A percentile compares a stretch with the other conserved stretches of the same genome.
These are phyloP conservation scores for Hyles euphorbiae DNA, from an alignment of 1,140 invertebrate genomes.

Conservation along the genomic window DNA sequence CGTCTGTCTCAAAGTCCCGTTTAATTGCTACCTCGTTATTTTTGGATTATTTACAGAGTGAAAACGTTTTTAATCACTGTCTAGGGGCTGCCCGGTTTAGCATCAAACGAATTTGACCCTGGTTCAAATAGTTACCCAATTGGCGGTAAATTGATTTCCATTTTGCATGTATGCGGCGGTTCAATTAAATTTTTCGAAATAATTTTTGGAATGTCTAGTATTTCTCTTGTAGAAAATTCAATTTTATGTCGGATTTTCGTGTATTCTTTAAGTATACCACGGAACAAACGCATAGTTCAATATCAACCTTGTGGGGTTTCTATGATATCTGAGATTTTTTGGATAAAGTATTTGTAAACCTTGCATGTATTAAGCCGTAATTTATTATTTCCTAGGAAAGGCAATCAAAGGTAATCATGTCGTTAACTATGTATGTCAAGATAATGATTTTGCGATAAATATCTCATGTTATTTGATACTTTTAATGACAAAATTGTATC, in stretches of 20 bases:
- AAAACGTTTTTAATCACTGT: slow-evolving; percentile 41
- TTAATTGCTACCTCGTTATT: slow-evolving; percentile 73
- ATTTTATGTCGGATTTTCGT: neutral
- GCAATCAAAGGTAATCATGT: too few species aligned
- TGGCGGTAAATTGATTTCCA: slow-evolving; percentile 39
- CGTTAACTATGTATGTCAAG: too few species aligned
- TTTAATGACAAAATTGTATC: too few species aligned
- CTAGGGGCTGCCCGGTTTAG: slow-evolving; percentile 16
- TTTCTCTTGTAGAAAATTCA: neutral
- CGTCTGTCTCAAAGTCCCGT: slow-evolving; percentile 65
- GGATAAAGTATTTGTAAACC: too few species aligned
- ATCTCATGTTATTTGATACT: too few species aligned
- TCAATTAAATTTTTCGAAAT: neutral
- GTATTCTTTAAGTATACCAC: too few species aligned
- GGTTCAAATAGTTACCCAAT: slow-evolving; percentile 53
- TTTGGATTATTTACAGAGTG: slow-evolving; percentile 69
- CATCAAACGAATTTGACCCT: slow-evolving; percentile 53
- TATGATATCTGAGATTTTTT: too few species aligned
- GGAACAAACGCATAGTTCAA: too few species aligned
- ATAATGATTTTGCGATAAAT: too few species aligned
- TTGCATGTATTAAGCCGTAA: too few species aligned
- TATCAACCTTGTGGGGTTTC: too few species aligned
- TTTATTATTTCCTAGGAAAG: too few species aligned
- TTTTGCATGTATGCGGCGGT: neutral
- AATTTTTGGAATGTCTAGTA: neutral